phyloP scores from a whole-genome alignment of 2,113 vertebrate genomes.

The Halichoeres trimaculatus region DNA sequence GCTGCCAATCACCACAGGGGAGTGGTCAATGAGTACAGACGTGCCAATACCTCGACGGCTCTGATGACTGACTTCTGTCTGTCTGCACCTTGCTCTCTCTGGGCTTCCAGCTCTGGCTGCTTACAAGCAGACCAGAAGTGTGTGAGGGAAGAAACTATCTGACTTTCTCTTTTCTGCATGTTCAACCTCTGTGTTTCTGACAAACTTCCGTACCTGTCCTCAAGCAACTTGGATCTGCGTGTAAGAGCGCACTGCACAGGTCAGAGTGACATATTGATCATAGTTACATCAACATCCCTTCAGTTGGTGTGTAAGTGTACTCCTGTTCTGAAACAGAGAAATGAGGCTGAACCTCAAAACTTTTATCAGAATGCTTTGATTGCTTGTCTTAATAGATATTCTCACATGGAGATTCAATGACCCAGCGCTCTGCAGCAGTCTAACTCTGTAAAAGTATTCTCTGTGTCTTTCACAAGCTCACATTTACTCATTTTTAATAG shows the following conservation, averaged over 20 bases:
- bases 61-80: constrained; percentile 77
- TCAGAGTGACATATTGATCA: background rate
- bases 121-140: background rate
- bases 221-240: background rate
- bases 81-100: constrained; percentile 37
- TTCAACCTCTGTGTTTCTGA: background rate
- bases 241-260: background rate
- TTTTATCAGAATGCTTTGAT: constrained; percentile 19
- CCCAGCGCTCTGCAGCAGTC: no score
- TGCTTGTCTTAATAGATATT: background rate
- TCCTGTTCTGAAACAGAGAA: constrained; percentile 5
- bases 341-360: constrained; percentile 21
- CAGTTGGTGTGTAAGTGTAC: constrained; percentile 18
- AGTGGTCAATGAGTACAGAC: constrained; percentile 72
- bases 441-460: background rate
- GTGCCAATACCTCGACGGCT: constrained; percentile 76
- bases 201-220: background rate
- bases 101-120: constrained; percentile 25
- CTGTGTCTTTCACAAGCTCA: background rate
- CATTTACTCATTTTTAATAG: background rate
- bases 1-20: constrained; percentile 76
- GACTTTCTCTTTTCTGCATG: background rate
- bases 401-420: no score
- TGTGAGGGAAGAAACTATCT: background rate
- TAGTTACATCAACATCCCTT: background rate